Percentiles rank a stretch among this genome's conserved stretches.
These are phyloP conservation scores for Ariolimax columbianus DNA, from an alignment of 2,888 invertebrate genomes.

Conservation along the genomic window DNA sequence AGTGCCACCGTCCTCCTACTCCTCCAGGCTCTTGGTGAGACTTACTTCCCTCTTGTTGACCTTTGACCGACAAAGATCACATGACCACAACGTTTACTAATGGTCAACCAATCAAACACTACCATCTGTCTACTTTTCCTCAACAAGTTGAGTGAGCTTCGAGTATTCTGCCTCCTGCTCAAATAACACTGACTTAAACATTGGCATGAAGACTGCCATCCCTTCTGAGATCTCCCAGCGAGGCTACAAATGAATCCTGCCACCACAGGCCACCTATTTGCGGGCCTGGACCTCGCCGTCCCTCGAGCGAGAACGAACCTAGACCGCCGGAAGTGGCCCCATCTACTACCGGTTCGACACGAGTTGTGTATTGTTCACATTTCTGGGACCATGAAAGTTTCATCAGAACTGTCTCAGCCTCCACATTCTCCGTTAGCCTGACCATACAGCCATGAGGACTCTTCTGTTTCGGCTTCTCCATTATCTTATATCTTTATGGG, in stretches of 20 bases:
- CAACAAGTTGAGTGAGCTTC: too few species aligned
- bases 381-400: background rate
- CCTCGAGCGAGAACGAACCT: too few species aligned
- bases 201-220: too few species aligned
- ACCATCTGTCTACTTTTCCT: slow-evolving; percentile 24
- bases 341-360: slow-evolving; percentile 45
- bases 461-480: slow-evolving; percentile 66
- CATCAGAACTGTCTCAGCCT: background rate
- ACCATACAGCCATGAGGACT: slow-evolving; percentile 31
- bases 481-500: slow-evolving; percentile 63
- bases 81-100: background rate
- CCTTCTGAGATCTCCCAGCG: too few species aligned
- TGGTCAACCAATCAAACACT: slow-evolving; percentile 25
- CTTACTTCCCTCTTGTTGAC: too few species aligned
- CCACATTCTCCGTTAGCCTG: background rate
- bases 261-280: too few species aligned
- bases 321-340: background rate
- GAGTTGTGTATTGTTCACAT: slow-evolving; percentile 1
- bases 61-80: background rate
- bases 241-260: too few species aligned
- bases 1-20: too few species aligned
- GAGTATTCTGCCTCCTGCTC: background rate
- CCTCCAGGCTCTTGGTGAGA: too few species aligned
- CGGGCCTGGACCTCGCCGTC: too few species aligned
- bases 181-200: too few species aligned